A percentile compares a stretch with the other conserved stretches of the same genome.
Evolutionary conservation across 1,140 invertebrate genomes (phyloP).

Genomic region (Drosophila neocordata): DNA sequence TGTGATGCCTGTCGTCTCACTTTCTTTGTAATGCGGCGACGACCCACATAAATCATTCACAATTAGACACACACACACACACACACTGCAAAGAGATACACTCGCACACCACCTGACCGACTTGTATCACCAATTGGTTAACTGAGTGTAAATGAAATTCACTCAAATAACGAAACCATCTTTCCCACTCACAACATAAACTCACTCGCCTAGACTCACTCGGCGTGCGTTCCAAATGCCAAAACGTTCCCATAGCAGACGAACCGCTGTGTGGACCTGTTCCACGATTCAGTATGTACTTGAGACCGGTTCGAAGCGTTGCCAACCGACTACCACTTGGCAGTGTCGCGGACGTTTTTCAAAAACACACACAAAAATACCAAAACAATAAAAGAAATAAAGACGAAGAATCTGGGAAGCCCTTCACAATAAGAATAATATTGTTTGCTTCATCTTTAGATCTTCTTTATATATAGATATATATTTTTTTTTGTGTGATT

Average conservation of each 20-base stretch:
- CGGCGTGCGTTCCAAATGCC: slow-evolving; percentile 39
- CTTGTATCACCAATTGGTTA: slow-evolving; percentile 21
- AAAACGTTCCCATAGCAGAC: slow-evolving; percentile 23
- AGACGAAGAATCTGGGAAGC: neutral
- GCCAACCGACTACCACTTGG: slow-evolving; percentile 44
- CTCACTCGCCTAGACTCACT: neutral
- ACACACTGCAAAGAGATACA: slow-evolving; percentile 21
- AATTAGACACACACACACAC: slow-evolving; percentile 73
- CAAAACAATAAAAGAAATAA: slow-evolving; percentile 3
- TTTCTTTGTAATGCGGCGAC: slow-evolving; percentile 60
- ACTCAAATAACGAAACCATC: too few species aligned
- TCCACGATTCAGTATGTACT: slow-evolving; percentile 55
- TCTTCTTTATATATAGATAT: neutral
- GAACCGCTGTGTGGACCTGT: slow-evolving; percentile 57
- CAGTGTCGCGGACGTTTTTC: slow-evolving; percentile 31
- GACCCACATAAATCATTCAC: slow-evolving; percentile 79
- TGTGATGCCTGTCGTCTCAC: slow-evolving; percentile 35
- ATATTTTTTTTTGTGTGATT: neutral
- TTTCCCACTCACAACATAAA: slow-evolving; percentile 25
- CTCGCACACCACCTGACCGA: slow-evolving; percentile 52
- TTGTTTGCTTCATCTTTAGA: neutral
- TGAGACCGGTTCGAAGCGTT: slow-evolving; percentile 59
- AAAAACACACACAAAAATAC: slow-evolving; percentile 7
- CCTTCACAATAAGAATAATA: neutral
- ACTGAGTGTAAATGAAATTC: neutral